phyloP scores from a whole-genome alignment of 2,113 vertebrate genomes.

The Phaetusa simplex region DNA sequence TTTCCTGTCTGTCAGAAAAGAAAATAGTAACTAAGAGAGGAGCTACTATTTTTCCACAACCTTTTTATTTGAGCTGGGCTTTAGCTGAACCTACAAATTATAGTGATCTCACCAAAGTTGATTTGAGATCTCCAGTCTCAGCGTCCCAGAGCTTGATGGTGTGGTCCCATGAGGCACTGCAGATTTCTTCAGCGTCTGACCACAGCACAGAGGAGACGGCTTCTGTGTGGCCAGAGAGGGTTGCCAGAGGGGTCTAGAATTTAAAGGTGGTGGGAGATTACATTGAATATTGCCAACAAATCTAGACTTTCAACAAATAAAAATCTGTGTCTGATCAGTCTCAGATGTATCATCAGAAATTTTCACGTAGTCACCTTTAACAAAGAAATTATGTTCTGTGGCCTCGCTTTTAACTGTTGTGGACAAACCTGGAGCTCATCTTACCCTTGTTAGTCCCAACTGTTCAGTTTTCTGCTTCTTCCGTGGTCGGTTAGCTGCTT shows the following conservation, averaged over 20 bases:
- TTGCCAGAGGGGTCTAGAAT: conserved; percentile 90
- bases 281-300: neutral
- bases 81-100: neutral
- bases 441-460: conserved; percentile 89
- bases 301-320: neutral
- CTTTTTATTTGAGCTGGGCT: neutral
- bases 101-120: conserved; percentile 82
- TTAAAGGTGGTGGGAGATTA: neutral
- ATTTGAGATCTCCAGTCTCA: conserved; percentile 86
- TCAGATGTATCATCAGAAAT: neutral
- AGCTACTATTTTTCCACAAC: neutral
- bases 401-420: neutral
- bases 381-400: neutral
- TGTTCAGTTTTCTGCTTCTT: conserved; percentile 98
- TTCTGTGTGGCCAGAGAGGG: conserved; percentile 93
- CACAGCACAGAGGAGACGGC: conserved; percentile 92
- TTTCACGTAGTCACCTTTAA: neutral
- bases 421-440: neutral
- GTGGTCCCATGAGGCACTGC: conserved; percentile 97
- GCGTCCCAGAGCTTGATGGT: conserved; percentile 93
- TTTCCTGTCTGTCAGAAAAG: conserved; percentile 84
- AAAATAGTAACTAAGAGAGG: neutral
- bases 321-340: neutral
- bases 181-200: conserved; percentile 90
- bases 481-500: conserved; percentile 83